Conservation (phyloP, 2,113 vertebrate species). For the Larimichthys polyactis region DNA sequence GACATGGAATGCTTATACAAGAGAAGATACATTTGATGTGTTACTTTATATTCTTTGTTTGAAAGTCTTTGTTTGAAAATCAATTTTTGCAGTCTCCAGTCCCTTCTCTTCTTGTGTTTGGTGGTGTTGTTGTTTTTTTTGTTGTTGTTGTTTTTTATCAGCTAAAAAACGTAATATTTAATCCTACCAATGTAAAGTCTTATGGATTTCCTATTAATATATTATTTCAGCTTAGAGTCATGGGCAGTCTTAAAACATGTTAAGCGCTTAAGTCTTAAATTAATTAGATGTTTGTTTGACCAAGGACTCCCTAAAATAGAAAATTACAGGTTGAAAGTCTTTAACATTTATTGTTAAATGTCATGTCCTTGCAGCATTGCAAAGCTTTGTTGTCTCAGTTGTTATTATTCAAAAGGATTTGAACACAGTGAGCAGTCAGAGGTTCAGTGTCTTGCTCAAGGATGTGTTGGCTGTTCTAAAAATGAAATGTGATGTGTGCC, state of each 20-base stretch:
- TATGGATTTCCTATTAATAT: neutral
- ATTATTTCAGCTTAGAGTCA: neutral
- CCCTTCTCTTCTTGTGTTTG: neutral
- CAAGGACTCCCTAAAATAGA: constrained; percentile 3
- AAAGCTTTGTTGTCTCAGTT: constrained; percentile 39
- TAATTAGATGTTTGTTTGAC: constrained; percentile 27
- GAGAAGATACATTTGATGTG: neutral
- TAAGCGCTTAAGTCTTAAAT: neutral
- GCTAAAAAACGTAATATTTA: neutral
- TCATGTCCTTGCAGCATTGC: constrained; percentile 12
- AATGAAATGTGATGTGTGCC: constrained; percentile 56
- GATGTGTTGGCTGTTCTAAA: constrained; percentile 59
- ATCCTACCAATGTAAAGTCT: neutral
- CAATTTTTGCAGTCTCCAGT: neutral
- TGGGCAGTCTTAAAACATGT: neutral
- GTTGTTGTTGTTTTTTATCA: neutral
- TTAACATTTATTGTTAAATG: constrained; percentile 27
- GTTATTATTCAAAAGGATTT: constrained; percentile 49
- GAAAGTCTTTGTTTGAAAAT: neutral
- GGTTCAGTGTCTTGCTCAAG: constrained; percentile 61
- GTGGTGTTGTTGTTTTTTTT: neutral
- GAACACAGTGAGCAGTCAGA: constrained; percentile 37
- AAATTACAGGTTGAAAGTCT: constrained; percentile 23
- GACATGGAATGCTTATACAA: neutral
- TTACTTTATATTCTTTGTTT: constrained; percentile 9